Base-by-base conservation (phyloP, 1,140 invertebrate genomes). In the Drusus annulatus region DNA sequence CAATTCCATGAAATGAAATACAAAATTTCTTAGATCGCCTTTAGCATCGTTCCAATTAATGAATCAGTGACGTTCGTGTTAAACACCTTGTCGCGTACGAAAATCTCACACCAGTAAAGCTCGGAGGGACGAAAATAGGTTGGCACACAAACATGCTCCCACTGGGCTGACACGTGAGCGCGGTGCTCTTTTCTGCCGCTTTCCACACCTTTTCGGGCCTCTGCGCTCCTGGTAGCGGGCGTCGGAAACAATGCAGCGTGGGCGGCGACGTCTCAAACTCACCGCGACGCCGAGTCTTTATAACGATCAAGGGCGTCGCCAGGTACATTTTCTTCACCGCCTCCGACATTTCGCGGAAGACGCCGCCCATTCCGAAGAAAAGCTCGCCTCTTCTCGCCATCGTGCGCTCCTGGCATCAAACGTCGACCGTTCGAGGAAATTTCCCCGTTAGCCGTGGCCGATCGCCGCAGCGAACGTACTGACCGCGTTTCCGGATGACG, bases 231-330 rank as follows among this genome's bases (percentile, higher is more conserved):
- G 79, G 45, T 78, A 73, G 21, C 75, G 28, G 81, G 81, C 81
- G 81, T 83, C 81, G 81, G 51, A 51, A 58, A 60, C 75, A 76
- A 58, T 80, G 79, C 65, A 65, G 23, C 62, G 81, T 83, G 81
- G 81, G 81, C 81, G 81, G 81, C 78, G 21, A 51, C 25, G 73
- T 8, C 28, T 73, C 31, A 17, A 45, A 65, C 45, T 21, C 51
- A 10, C 56, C 52, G 31, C 58, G 76, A 65, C 74, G 74, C 31
- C 50, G 74, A 68, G 16, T 36, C 50, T 52, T 23, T 71, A 25
- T 50, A 10, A 36, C 28, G 79, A 8, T 15, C 31, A 69, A 36
- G 58, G 76, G 76, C 60, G 76, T 63, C 69, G 51, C 56, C 68
- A 23, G n/a, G 68, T 19, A 31, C 63, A 51, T 45, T 50, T 50